Evolutionary conservation across 2,797 vertebrate species (phyloP), one percentile per base, ranked within the genome.

Genomic region (Enteromius trimaculatus): DNA sequence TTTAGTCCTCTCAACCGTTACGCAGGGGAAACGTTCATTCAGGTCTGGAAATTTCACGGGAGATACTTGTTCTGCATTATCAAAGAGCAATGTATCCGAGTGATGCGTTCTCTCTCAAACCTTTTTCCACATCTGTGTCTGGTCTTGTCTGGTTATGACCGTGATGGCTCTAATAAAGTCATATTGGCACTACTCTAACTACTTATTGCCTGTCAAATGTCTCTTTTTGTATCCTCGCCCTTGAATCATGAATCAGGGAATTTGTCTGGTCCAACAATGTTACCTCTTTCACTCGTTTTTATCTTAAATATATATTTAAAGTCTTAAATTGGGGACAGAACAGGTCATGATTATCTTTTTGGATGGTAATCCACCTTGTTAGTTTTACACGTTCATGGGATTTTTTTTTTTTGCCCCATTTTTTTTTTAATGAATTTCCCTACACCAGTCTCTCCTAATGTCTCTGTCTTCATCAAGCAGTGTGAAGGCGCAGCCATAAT

Each of bases 121-220:
- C 72, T 78, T 85, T 85, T 58, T 58, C 9, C 31, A 37, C 26
- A 1, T 64, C 39, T 29, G 66, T 13, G 68, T 81, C 34, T 77
- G 9, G 71, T 83, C 23, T 78, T 60, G 37, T 68, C 62, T 70
- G 44, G 64, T 79, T 71, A 69, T 88, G 88, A 90, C 88, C 86
- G 82, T 83, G 89, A 92, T 90, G 86, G 88, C 76, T 86, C 76
- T 91, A 91, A 91, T 74, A 47, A 88, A 87, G 87, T 85, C 53
- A 66, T 66, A 82, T 42, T 58, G 69, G 84, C 87, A 75, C 0
- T 81, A 44, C 60, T 68, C 77, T 79, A 21, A 62, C 84, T 29
- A 29, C 2, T 29, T 65, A 39, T 86, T 77, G 1, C 69, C 87
- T 85, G 84, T 86, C 75, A 42, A 23, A 58, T 72, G 55, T 19